phyloP scores from a whole-genome alignment of 2,888 invertebrate genomes.

The Brassicogethes aeneus region DNA sequence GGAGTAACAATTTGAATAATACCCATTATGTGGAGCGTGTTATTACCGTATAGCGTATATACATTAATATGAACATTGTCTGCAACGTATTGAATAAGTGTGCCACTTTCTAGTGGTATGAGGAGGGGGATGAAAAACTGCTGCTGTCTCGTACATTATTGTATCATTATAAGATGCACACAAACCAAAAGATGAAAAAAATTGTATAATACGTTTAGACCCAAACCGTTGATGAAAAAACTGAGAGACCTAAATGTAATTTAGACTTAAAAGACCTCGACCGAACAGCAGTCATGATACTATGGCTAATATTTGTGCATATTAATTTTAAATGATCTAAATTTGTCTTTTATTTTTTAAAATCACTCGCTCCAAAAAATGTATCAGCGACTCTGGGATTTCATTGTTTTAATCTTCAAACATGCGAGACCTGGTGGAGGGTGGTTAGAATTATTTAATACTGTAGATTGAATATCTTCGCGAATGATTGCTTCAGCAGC shows the following conservation, averaged over 20 bases:
- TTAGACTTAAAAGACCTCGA: slow-evolving; percentile 28
- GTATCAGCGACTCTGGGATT: slow-evolving; percentile 22
- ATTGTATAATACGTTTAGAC: slow-evolving; percentile 18
- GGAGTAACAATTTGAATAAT: slow-evolving; percentile 23
- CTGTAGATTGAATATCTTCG: slow-evolving; percentile 25
- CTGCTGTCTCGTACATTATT: slow-evolving; percentile 21
- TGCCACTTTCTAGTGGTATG: not conserved
- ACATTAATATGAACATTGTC: slow-evolving; percentile 17
- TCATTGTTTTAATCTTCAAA: slow-evolving; percentile 18
- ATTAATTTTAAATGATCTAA: too few species aligned
- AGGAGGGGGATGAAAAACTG: slow-evolving; percentile 11
- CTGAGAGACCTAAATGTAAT: slow-evolving; percentile 37
- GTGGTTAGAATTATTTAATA: slow-evolving; percentile 23
- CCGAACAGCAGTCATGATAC: slow-evolving; percentile 18
- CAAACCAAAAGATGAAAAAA: slow-evolving; percentile 23
- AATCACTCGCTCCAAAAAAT: slow-evolving; percentile 17
- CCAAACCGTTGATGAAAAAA: slow-evolving; percentile 19
- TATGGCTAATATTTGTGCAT: too few species aligned
- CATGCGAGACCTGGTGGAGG: slow-evolving; percentile 19
- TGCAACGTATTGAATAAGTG: slow-evolving; percentile 18
- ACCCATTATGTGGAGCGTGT: slow-evolving; percentile 27
- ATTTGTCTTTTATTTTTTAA: slow-evolving; percentile 10
- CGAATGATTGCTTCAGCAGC: slow-evolving; percentile 27
- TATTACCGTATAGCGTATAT: slow-evolving; percentile 15
- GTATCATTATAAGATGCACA: slow-evolving; percentile 23